Evolutionary conservation across 2,797 vertebrate species (phyloP).

Genomic region (Helostoma temminkii): DNA sequence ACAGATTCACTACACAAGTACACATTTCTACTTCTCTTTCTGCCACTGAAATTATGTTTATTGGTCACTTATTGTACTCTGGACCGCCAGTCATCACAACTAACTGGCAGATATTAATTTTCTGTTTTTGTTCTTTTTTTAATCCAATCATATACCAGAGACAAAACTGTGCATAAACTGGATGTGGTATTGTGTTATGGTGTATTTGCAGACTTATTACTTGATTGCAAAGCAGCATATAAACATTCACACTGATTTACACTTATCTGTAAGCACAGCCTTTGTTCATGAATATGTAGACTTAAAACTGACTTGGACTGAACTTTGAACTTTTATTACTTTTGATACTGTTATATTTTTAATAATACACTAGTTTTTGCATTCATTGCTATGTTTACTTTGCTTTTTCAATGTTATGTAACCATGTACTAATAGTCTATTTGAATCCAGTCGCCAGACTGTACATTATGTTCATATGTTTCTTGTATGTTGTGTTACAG

Average conservation of each 20-base stretch:
- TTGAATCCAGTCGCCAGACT: conserved; percentile 51
- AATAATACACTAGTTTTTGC: conserved; percentile 62
- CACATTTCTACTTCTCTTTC: conserved; percentile 24
- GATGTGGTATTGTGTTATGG: conserved; percentile 20
- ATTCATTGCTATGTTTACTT: conserved; percentile 64
- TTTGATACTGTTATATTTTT: conserved; percentile 72
- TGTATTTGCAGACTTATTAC: conserved; percentile 29
- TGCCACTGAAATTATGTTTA: conserved; percentile 21
- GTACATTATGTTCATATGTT: conserved; percentile 45
- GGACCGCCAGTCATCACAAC: conserved; percentile 34
- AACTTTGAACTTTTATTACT: conserved; percentile 63
- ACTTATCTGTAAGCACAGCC: conserved; percentile 63
- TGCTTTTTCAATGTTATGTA: conserved; percentile 50
- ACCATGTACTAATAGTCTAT: conserved; percentile 55
- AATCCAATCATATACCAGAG: conserved; percentile 30
- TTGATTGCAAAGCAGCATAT: conserved; percentile 35
- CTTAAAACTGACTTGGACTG: conserved; percentile 23
- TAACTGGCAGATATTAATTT: conserved; percentile 34
- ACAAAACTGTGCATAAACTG: conserved; percentile 18
- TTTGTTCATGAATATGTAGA: conserved; percentile 36
- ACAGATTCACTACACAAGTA: conserved; percentile 41
- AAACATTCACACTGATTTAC: conserved; percentile 43
- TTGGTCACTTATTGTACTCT: conserved; percentile 2
- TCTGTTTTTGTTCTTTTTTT: conserved; percentile 20
- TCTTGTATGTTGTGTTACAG: conserved; percentile 75